Evolutionary conservation across 2,113 vertebrate species (phyloP).

Genomic region (Chaetodon auriga): DNA sequence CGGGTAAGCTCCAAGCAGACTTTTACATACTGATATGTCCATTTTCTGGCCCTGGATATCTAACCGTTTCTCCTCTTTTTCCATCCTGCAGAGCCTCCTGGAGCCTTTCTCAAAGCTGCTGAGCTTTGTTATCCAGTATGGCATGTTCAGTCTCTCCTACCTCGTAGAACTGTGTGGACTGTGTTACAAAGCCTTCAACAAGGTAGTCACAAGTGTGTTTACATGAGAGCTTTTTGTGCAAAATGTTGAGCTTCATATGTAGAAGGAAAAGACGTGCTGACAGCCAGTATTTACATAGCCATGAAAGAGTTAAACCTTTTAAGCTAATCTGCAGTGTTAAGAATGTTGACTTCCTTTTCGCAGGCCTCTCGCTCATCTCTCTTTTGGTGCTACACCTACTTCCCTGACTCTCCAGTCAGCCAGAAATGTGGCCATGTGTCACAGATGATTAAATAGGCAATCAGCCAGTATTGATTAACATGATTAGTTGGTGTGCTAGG

Average conservation of each 20-base stretch:
- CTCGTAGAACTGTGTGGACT: constrained; percentile 97
- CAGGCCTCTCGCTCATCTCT: constrained; percentile 59
- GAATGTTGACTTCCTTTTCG: constrained; percentile 57
- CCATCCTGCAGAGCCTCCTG: constrained; percentile 91
- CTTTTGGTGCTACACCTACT: constrained; percentile 58
- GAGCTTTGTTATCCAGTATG: constrained; percentile 98
- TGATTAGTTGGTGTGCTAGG: constrained; percentile 76
- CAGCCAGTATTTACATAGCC: background rate
- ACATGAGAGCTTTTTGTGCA: background rate
- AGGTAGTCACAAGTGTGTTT: constrained; percentile 84
- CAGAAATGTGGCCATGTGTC: constrained; percentile 73
- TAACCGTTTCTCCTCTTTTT: constrained; percentile 18
- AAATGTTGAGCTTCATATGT: background rate
- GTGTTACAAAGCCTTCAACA: constrained; percentile 97
- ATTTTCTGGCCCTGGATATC: constrained; percentile 19
- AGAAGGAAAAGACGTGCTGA: constrained; percentile 18
- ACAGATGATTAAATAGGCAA: constrained; percentile 82
- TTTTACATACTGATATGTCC: constrained; percentile 4
- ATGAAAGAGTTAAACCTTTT: constrained; percentile 61
- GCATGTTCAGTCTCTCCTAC: constrained; percentile 94
- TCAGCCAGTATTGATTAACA: constrained; percentile 84
- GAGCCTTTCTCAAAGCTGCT: constrained; percentile 98
- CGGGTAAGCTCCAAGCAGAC: constrained; percentile 86
- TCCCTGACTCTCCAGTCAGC: constrained; percentile 59
- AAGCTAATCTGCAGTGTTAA: constrained; percentile 58